Evolutionary conservation across 2,888 invertebrate species (phyloP).

Genomic region (Orthonychiurus folsomi): DNA sequence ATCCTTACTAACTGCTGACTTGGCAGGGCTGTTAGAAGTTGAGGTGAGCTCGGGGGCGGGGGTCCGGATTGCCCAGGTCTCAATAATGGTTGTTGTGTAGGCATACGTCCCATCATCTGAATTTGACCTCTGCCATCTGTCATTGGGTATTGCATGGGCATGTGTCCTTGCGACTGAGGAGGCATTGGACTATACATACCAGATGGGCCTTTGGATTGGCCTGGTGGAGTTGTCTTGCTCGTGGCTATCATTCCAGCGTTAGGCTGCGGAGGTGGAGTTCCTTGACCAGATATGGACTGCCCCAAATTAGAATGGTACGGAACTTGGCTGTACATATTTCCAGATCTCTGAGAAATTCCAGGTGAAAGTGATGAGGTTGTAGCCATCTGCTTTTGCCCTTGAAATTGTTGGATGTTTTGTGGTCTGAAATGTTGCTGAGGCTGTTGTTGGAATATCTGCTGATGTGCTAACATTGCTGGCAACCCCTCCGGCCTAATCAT

Average conservation of each 20-base stretch:
- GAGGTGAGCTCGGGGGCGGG: not conserved
- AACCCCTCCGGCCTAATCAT: slow-evolving; percentile 31
- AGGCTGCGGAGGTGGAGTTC: not conserved
- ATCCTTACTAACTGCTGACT: slow-evolving; percentile 27
- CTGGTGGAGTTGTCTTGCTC: not conserved
- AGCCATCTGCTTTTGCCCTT: slow-evolving; percentile 8
- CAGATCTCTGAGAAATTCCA: not conserved
- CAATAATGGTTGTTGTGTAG: no score
- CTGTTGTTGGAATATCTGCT: slow-evolving; percentile 26
- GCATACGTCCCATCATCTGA: not conserved
- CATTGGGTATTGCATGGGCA: not conserved
- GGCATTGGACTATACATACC: not conserved
- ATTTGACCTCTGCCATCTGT: not conserved
- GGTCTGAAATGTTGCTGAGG: no score
- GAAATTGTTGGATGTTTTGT: slow-evolving; percentile 44
- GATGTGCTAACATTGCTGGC: slow-evolving; percentile 26
- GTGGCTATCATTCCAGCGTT: not conserved
- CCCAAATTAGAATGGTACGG: not conserved
- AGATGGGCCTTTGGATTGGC: not conserved
- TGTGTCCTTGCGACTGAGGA: not conserved
- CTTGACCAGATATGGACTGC: no score
- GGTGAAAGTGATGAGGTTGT: not conserved
- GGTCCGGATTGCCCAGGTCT: not conserved
- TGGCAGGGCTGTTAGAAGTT: not conserved
- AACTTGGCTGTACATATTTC: not conserved